phyloP scores from a whole-genome alignment of 2,888 invertebrate genomes.

The Drosophila kanekoi region DNA sequence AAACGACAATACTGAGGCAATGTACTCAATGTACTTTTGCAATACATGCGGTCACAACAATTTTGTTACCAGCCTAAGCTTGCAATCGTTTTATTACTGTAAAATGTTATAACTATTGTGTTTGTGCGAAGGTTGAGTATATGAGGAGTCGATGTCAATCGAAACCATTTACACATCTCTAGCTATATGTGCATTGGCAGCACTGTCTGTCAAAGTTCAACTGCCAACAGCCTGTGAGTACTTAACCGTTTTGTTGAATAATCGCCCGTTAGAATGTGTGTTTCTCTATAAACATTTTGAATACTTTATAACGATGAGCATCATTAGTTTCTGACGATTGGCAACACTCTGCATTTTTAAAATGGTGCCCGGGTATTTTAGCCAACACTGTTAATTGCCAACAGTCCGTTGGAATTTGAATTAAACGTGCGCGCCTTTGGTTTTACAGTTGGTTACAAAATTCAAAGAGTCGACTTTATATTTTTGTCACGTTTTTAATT shows the following conservation, averaged over 20 bases:
- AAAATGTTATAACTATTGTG: too few relatives aligned
- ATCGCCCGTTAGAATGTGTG: too few relatives aligned
- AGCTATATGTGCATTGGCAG: neutral
- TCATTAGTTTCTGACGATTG: too few relatives aligned
- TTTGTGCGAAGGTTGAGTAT: too few relatives aligned
- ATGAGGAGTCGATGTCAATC: neutral
- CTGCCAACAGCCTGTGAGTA: neutral
- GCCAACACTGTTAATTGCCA: neutral
- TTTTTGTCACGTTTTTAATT: conserved; percentile 61
- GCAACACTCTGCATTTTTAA: too few relatives aligned
- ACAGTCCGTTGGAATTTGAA: neutral
- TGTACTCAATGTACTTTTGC: too few relatives aligned
- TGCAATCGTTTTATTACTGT: too few relatives aligned
- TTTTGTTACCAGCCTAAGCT: too few relatives aligned
- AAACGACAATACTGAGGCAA: too few relatives aligned
- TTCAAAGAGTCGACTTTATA: neutral
- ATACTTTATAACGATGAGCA: too few relatives aligned
- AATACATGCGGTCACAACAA: too few relatives aligned
- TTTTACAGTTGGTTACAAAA: neutral
- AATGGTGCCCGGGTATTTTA: neutral
- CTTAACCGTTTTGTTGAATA: neutral
- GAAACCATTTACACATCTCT: neutral
- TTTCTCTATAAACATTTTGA: too few relatives aligned
- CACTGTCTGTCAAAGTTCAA: neutral
- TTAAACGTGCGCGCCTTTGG: neutral